These are phyloP conservation scores for Semicossyphus pulcher DNA, from an alignment of 2,113 vertebrate species.

Conservation along the genomic window DNA sequence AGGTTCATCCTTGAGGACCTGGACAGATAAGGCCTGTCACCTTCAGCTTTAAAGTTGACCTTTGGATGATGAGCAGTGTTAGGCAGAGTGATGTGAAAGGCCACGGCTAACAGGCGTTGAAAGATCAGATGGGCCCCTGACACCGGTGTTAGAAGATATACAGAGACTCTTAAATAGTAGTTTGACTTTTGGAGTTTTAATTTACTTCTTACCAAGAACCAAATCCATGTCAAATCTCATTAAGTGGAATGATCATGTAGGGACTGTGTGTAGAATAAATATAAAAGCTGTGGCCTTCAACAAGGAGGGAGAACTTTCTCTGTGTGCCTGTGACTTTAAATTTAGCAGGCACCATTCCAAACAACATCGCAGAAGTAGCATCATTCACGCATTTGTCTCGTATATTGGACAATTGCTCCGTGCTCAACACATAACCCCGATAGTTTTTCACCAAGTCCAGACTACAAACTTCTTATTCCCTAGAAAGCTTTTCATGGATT, in stretches of 20 bases:
- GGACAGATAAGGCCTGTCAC: neutral
- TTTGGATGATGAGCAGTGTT: neutral
- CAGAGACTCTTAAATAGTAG: neutral
- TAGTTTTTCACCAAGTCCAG: neutral
- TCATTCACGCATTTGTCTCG: neutral
- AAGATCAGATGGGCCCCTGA: neutral
- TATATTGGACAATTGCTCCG: neutral
- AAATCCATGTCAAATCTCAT: neutral
- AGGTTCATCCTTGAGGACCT: neutral
- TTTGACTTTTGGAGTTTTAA: neutral
- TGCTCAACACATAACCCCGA: neutral
- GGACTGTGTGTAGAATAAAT: no score
- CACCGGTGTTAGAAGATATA: neutral
- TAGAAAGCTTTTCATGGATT: neutral
- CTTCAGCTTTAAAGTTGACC: constrained; percentile 1
- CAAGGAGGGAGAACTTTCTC: neutral
- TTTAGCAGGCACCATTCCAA: neutral
- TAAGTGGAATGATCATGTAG: no score
- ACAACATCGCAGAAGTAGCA: neutral
- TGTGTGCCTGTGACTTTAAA: neutral
- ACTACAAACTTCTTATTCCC: no score
- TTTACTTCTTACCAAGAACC: neutral
- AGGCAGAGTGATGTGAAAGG: neutral
- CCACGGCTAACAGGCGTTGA: neutral
- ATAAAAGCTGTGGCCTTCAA: no score